phyloP scores from a whole-genome alignment of 2,888 invertebrate genomes.

The Yponomeuta sedellus region DNA sequence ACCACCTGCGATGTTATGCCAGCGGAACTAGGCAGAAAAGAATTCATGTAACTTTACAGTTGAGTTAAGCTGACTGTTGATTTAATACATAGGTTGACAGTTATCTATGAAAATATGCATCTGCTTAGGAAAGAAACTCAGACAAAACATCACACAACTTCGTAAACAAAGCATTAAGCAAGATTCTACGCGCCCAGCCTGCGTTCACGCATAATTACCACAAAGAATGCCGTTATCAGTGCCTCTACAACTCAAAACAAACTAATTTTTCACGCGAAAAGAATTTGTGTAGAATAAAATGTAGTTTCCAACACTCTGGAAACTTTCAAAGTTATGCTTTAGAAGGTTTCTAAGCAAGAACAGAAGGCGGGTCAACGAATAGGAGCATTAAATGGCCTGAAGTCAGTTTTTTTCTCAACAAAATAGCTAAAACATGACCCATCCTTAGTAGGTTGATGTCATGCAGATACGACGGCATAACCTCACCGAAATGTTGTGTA shows the following conservation, averaged over 20 bases:
- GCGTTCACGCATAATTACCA: background rate
- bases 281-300: background rate
- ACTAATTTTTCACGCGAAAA: background rate
- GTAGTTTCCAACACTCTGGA: background rate
- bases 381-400: slow-evolving; percentile 15
- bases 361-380: slow-evolving; percentile 6
- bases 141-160: background rate
- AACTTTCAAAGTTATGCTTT: background rate
- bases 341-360: too few relatives aligned
- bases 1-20: too few relatives aligned
- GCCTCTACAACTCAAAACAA: background rate
- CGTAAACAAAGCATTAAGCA: background rate
- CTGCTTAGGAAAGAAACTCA: background rate
- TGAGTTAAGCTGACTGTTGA: too few relatives aligned
- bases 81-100: too few relatives aligned
- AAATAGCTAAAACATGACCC: slow-evolving; percentile 61
- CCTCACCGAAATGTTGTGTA: slow-evolving; percentile 51
- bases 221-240: background rate
- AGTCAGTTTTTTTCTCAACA: slow-evolving; percentile 41
- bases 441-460: slow-evolving; percentile 19
- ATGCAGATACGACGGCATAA: slow-evolving; percentile 35
- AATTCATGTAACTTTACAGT: too few relatives aligned
- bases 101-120: background rate
- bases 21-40: too few relatives aligned
- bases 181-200: background rate